Conservation (phyloP, 2,888 invertebrate species). For the Saturnia japonica region DNA sequence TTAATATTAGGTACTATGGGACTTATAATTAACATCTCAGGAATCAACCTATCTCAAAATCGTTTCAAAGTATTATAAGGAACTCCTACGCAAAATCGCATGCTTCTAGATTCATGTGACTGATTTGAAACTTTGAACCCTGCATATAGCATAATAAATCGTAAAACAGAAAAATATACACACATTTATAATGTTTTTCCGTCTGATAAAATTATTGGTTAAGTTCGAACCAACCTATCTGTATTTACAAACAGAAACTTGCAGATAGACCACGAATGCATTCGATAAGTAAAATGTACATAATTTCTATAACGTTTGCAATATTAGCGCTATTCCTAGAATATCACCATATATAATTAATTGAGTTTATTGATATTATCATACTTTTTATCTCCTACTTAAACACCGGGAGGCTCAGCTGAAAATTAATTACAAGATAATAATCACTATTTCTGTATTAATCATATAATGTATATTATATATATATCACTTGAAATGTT, state of each 20-base stretch:
- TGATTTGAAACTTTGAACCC: too few species aligned
- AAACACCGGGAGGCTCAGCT: not conserved
- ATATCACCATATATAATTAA: not conserved
- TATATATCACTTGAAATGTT: not conserved
- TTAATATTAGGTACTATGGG: too few species aligned
- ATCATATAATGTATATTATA: not conserved
- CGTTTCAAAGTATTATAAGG: too few species aligned
- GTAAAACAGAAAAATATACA: too few species aligned
- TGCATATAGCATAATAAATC: too few species aligned
- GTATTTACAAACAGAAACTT: not conserved
- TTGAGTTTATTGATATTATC: not conserved
- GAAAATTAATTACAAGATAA: conserved; percentile 1
- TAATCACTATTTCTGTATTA: not conserved
- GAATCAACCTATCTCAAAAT: too few species aligned
- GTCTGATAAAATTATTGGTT: not conserved
- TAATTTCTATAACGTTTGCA: not conserved
- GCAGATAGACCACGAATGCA: not conserved
- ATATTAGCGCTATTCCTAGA: not conserved
- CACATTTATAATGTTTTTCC: not conserved
- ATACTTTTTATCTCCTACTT: not conserved
- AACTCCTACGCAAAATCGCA: too few species aligned
- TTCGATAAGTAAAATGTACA: not conserved
- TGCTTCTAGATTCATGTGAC: too few species aligned
- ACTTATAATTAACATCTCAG: too few species aligned
- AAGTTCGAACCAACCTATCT: not conserved